phyloP scores from a whole-genome alignment of 2,888 invertebrate species.

The Eilema sororculum region DNA sequence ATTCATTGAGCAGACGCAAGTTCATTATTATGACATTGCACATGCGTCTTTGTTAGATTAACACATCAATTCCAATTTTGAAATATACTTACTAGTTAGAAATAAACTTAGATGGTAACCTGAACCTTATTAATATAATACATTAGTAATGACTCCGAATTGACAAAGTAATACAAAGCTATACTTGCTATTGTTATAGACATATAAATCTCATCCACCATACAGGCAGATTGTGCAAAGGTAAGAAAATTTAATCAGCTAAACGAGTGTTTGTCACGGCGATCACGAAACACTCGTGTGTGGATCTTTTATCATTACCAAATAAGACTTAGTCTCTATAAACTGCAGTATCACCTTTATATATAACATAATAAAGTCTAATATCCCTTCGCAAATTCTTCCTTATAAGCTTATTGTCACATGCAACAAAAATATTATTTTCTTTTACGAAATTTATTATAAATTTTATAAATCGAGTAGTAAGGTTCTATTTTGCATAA shows the following conservation, averaged over 20 bases:
- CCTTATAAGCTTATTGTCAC: constrained; percentile 44
- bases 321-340: constrained; percentile 15
- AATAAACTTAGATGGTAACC: no score
- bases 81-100: no score
- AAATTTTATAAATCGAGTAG: accelerated
- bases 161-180: background rate
- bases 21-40: no score
- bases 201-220: constrained; percentile 19
- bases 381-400: constrained; percentile 36
- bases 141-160: background rate
- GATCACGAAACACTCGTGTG: constrained; percentile 67
- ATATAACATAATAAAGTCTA: constrained; percentile 19
- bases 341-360: constrained; percentile 24
- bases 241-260: constrained; percentile 58
- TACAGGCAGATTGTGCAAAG: constrained; percentile 43
- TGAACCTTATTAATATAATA: no score
- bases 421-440: constrained; percentile 23
- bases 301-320: constrained; percentile 60
- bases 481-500: constrained; percentile 23
- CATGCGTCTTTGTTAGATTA: no score
- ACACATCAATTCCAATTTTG: no score
- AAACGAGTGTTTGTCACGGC: constrained; percentile 70
- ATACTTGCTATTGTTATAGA: constrained; percentile 8
- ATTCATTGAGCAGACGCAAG: no score
- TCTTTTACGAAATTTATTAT: constrained; percentile 3